Base-by-base conservation (phyloP, 2,797 vertebrate species). In the Tauraco hartlaubi region DNA sequence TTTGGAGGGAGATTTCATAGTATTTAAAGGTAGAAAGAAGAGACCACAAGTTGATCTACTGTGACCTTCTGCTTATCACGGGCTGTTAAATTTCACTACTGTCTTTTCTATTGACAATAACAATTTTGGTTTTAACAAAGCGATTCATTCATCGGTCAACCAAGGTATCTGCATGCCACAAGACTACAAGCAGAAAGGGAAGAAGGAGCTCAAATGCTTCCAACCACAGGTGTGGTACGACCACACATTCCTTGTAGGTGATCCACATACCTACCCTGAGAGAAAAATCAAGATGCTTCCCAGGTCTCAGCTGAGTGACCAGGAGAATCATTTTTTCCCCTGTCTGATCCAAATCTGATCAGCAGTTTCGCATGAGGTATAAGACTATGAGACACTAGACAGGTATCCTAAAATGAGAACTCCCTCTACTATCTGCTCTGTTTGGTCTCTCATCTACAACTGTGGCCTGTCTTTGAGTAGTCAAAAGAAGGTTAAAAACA, bases 1-100 rank as follows among this genome's bases (percentile, higher is more conserved):
- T 89, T 66, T 68, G 80, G 88, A 80, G 68, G 92, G 91, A 90
- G 61, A 81, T 89, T 92, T 89, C 81, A 44, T 9, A 54, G 52
- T 71, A 64, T 74, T 94, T 92, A 80, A 94, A 88, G 56, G 56
- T 54, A 61, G 84, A 77, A 74, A 61, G 84, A 77, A 74, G 64
- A 89, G 71, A 85, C 44, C 52, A 62, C 29, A 85, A 51, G 94
- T 19, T 74, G 73, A 80, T 88, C 81, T 61, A 39, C 68, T 2
- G 1, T 1, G 5, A 71, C 26, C 67, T 93, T 63, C 46, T 68
- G 39, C 56, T 88, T 73, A 69, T 46, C 55, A 41, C 14, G 54
- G 48, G 41, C n/a, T 1, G 0, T 55, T 64, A 74, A 71, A 85
- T 85, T 61, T 93, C 63, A 67, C 80, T 71, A 26, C 26, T 77